Conservation (phyloP, 2,888 invertebrate genomes). For the Ommatoiulus sabulosus region DNA sequence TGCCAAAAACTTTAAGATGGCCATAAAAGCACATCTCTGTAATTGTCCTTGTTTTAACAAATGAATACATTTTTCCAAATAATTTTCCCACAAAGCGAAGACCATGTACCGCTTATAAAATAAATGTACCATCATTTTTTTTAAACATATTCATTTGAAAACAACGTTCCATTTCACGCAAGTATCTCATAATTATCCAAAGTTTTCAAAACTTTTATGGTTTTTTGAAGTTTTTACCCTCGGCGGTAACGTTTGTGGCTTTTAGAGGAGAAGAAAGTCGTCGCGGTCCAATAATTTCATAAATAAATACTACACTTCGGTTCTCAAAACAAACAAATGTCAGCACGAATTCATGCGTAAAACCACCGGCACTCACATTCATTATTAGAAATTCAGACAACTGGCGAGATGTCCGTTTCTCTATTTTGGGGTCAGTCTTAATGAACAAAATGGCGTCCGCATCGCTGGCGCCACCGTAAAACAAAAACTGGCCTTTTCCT, state of each 20-base stretch:
- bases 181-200: too few relatives aligned
- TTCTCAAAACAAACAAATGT: background rate
- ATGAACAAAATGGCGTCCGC: slow-evolving; percentile 21
- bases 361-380: background rate
- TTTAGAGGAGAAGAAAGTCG: background rate
- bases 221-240: background rate
- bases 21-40: background rate
- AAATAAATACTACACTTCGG: slow-evolving; percentile 7
- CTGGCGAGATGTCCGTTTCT: background rate
- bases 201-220: too few relatives aligned
- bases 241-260: too few relatives aligned
- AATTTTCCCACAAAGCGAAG: too few relatives aligned
- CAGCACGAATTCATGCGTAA: background rate
- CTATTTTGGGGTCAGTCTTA: slow-evolving; percentile 35
- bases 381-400: background rate
- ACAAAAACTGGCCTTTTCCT: slow-evolving; percentile 34
- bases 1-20: background rate
- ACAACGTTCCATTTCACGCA: too few relatives aligned
- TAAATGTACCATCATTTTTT: too few relatives aligned
- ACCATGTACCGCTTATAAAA: too few relatives aligned
- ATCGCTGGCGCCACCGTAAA: slow-evolving; percentile 5
- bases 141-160: too few relatives aligned
- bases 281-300: background rate
- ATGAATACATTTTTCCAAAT: too few relatives aligned
- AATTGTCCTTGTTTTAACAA: too few relatives aligned